phyloP scores from a whole-genome alignment of 2,797 vertebrate genomes.

The Lithobates pipiens region DNA sequence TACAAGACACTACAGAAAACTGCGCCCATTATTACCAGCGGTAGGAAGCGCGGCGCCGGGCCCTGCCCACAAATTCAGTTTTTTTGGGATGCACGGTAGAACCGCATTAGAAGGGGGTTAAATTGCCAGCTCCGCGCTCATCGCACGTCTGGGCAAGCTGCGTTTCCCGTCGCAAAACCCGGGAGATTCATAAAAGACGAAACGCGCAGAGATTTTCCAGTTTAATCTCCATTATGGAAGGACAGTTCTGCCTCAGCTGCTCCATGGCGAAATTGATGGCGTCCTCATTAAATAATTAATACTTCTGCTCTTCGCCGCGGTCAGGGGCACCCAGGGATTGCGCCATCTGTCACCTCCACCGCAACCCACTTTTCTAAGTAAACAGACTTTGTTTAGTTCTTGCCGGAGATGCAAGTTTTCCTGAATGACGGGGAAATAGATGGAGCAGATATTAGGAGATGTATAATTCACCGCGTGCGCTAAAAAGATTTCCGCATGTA shows the following conservation, averaged over 20 bases:
- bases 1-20: too few relatives aligned
- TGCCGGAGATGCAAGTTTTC: constrained; percentile 27
- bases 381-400: constrained; percentile 16
- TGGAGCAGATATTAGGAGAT: too few relatives aligned
- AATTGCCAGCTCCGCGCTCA: neutral
- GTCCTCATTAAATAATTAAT: constrained; percentile 70
- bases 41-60: too few relatives aligned
- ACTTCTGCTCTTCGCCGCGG: constrained; percentile 69
- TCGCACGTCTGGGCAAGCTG: constrained; percentile 19
- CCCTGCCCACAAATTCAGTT: too few relatives aligned
- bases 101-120: too few relatives aligned
- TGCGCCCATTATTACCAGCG: too few relatives aligned
- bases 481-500: too few relatives aligned
- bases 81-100: too few relatives aligned
- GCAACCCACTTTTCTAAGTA: constrained; percentile 66
- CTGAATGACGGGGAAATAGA: too few relatives aligned
- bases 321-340: constrained; percentile 68
- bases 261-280: constrained; percentile 70
- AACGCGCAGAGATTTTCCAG: constrained; percentile 66
- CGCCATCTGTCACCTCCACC: constrained; percentile 72
- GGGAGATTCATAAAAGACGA: constrained; percentile 42
- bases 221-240: constrained; percentile 70
- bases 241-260: constrained; percentile 66
- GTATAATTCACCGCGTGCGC: too few relatives aligned
- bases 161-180: constrained; percentile 50